Evolutionary conservation across 2,888 invertebrate species (phyloP), one percentile per base, ranked within the genome.

Genomic region (Parasteatoda lunata): DNA sequence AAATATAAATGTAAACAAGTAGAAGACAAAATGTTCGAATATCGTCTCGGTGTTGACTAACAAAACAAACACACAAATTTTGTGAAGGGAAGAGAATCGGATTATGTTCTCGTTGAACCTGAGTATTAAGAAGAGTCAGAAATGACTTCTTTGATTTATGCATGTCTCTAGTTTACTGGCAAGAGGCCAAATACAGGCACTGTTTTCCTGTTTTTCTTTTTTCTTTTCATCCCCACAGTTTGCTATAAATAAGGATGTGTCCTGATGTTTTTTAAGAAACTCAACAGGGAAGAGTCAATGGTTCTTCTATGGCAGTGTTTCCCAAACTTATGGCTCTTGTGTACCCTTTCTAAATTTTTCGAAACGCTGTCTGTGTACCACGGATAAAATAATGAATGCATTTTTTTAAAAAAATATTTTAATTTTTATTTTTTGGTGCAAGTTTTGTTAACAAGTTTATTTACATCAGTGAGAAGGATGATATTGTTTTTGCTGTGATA

Each of bases 161-260:
- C 65, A 65, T 73, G 75, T 68, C 78, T 84, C 84, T 79, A 51
- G 84, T 85, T 85, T 77, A 76, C 85, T 85, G 80, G 85, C 85
- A 76, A 72, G 85, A 80, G 85, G 85, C 85, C 80, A 80, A 75
- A n/a, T 51, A 45, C 45, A 54, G 80, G 75, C 64, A 76, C 72
- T 51, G 75, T 69, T 84, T 68, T 59, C 15, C 52, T 79, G 68
- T 47, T 13, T 5, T 48, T 11, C 47, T 76, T 73, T 78, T 70
- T 64, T n/a, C 52, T 70, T 59, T 9, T 78, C 45, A 13, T 84
- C 84, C 66, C 78, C 51, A 77, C 69, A 59, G 77, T 3, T n/a
- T 8, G 78, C 84, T 84, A 84, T 84, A 84, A 84, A 84, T 84
- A 84, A 78, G 78, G 68, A 15, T 15, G 71, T 45, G 72, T 77